Base-by-base conservation (phyloP, 2,113 vertebrate species). In the Tonatia bakeri region DNA sequence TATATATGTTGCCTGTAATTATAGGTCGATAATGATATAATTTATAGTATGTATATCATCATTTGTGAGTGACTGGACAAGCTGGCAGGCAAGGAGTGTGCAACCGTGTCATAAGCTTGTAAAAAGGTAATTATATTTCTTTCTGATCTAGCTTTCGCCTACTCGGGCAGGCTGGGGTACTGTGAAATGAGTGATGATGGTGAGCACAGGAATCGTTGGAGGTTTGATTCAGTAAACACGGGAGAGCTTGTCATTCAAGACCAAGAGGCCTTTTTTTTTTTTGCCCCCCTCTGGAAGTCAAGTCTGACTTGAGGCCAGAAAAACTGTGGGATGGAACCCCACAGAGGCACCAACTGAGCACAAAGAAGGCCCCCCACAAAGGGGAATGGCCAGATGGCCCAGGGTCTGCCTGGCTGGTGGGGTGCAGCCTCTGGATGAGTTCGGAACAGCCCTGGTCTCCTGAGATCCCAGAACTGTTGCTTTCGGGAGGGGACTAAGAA, bases 21-120 rank as follows among this genome's bases (percentile, higher is more conserved):
- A 99, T 96, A 98, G 98, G 98, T 97, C 95, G 98, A 98, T 99
- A 99, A 98, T 98, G 98, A 98, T 98, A 98, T 98, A 98, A 98
- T 98, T 98, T 98, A 90, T 98, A 98, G 98, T 89, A 97, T 59
- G 93, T 97, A 98, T 98, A 98, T 98, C 98, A 98, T 98, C 97
- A 97, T 98, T 98, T 98, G 98, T 97, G 98, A 98, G 98, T 97
- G 98, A 97, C 97, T 98, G 97, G 88, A 97, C 98, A 98, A 98
- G 97, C 96, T 98, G 98, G 98, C 98, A 98, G 97, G 96, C 90
- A 61, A 94, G 98, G 98, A 98, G 98, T 98, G 98, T 22, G 97
- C 97, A 98, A 97, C 98, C 95, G 95, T 97, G 98, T 98, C 98
- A 97, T 98, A 98, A 98, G 98, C 98, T 98, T 97, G 97, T 99